phyloP scores from a whole-genome alignment of 2,888 invertebrate species.

The Cephonodes hylas region DNA sequence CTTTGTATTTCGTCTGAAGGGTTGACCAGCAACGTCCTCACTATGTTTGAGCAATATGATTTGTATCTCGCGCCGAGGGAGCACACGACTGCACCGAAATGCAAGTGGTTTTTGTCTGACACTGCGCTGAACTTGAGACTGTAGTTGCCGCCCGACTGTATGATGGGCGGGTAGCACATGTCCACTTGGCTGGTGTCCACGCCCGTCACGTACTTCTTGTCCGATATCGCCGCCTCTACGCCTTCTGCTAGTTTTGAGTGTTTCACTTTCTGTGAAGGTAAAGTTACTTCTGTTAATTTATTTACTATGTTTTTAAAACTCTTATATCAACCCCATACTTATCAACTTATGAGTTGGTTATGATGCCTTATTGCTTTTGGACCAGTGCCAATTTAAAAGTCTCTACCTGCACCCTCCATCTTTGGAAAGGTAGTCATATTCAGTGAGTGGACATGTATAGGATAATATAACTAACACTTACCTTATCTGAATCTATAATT shows the following conservation, averaged over 20 bases:
- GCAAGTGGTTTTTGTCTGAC: slow-evolving; percentile 95
- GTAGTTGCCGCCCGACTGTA: slow-evolving; percentile 99
- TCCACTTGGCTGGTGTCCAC: slow-evolving; percentile 95
- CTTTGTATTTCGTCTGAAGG: slow-evolving; percentile 90
- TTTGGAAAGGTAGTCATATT: too few species aligned
- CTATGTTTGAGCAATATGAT: slow-evolving; percentile 98
- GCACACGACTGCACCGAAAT: slow-evolving; percentile 98
- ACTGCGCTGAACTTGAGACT: slow-evolving; percentile 97
- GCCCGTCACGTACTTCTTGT: slow-evolving; percentile 96
- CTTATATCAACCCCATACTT: too few species aligned
- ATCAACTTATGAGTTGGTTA: too few species aligned
- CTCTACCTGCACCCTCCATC: too few species aligned
- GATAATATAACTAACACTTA: slow-evolving; percentile 44
- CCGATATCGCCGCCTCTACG: slow-evolving; percentile 95
- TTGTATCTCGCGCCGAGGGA: slow-evolving; percentile 97
- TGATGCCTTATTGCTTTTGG: too few species aligned
- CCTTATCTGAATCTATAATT: slow-evolving; percentile 98
- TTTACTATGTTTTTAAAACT: too few species aligned
- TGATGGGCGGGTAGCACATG: slow-evolving; percentile 99
- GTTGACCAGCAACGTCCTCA: slow-evolving; percentile 97
- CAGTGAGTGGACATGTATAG: too few species aligned
- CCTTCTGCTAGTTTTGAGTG: slow-evolving; percentile 97
- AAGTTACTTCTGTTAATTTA: too few species aligned
- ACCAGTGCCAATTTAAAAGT: too few species aligned
- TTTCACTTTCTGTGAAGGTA: slow-evolving; percentile 91